Percentiles rank a stretch among this genome's conserved stretches.
Evolutionary conservation across 2,113 vertebrate genomes (phyloP).

Genomic region (Clarias magur): DNA sequence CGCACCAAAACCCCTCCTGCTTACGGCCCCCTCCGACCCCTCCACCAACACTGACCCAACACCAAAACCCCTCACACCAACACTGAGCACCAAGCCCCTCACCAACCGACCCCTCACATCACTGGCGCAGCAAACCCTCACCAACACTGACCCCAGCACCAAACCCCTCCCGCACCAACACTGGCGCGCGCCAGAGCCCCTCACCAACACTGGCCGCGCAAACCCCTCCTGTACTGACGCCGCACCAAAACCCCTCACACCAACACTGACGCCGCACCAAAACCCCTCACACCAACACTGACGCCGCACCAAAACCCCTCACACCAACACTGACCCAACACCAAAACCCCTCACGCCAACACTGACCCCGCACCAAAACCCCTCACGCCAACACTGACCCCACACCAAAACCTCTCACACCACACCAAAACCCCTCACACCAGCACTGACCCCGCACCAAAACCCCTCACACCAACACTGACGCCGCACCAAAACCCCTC

Average conservation of each 20-base stretch:
- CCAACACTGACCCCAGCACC: neutral
- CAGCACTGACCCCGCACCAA: neutral
- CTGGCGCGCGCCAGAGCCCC: neutral
- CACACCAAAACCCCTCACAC: neutral
- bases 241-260: neutral
- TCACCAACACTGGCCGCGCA: too few species aligned
- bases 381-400: neutral
- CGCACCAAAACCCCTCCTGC: neutral
- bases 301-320: neutral
- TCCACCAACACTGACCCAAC: neutral
- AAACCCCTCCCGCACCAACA: neutral
- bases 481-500: too few species aligned
- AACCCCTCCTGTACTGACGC: too few species aligned
- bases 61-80: too few species aligned
- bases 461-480: neutral
- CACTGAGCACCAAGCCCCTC: neutral
- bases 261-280: too few species aligned
- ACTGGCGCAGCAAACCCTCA: neutral
- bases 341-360: too few species aligned
- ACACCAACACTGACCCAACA: neutral
- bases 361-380: neutral
- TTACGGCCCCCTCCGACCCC: too few species aligned
- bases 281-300: neutral
- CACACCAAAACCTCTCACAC: neutral
- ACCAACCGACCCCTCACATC: too few species aligned